phyloP scores from a whole-genome alignment of 1,140 invertebrate species.

The Drosophila parvula region DNA sequence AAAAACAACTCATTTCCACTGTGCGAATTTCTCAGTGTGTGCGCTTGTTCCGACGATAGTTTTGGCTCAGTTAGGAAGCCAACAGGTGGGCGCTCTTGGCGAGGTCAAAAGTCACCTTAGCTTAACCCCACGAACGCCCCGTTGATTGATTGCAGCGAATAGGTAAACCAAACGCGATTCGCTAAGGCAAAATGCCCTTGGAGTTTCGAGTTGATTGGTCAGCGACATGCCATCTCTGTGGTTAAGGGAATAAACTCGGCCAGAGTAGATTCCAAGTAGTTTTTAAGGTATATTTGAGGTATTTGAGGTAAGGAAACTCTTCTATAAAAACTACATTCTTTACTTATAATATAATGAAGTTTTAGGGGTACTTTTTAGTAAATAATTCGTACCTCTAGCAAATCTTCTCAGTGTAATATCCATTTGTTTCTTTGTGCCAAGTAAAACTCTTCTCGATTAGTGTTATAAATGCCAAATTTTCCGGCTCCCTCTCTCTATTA shows the following conservation, averaged over 20 bases:
- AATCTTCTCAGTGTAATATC: neutral
- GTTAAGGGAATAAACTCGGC: neutral
- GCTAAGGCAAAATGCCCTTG: neutral
- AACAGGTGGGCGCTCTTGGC: constrained; percentile 27
- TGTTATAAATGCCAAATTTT: neutral
- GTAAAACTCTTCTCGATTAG: neutral
- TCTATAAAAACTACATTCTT: no score
- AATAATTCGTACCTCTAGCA: neutral
- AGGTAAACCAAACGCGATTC: neutral
- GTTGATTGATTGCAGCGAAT: constrained; percentile 31
- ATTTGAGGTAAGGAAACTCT: neutral
- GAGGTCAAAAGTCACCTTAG: constrained; percentile 26
- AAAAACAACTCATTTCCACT: constrained; percentile 46
- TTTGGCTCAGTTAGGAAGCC: neutral
- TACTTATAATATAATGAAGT: no score
- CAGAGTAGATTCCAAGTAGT: no score
- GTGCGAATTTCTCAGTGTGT: constrained; percentile 13
- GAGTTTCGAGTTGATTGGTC: constrained; percentile 36
- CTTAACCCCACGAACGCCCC: constrained; percentile 16
- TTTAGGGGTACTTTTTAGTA: no score
- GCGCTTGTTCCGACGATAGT: neutral
- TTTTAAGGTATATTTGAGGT: neutral
- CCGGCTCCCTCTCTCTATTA: neutral
- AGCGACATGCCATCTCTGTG: constrained; percentile 20
- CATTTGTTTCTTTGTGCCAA: neutral